phyloP scores from a whole-genome alignment of 2,113 vertebrate species.

The Clarias macrocephalus region DNA sequence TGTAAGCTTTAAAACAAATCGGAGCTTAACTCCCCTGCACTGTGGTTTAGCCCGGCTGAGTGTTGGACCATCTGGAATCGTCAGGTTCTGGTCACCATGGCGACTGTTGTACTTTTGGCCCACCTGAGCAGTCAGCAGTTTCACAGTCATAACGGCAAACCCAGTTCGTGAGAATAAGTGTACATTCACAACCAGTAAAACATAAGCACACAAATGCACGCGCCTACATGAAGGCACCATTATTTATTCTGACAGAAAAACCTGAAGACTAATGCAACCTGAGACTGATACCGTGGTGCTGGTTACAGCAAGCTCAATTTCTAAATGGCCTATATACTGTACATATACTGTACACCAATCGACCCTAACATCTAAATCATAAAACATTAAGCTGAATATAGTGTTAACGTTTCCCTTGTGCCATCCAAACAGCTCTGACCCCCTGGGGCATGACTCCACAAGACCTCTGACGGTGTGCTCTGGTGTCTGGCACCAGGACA shows the following conservation, averaged over 20 bases:
- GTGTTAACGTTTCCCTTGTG: no score
- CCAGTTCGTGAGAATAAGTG: constrained; percentile 31
- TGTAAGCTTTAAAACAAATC: constrained; percentile 22
- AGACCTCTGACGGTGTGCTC: no score
- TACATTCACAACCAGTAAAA: not conserved
- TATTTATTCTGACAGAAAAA: not conserved
- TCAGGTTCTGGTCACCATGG: constrained; percentile 60
- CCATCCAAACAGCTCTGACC: no score
- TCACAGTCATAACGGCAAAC: constrained; percentile 40
- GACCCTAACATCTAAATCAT: no score
- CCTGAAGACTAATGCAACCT: constrained; percentile 3
- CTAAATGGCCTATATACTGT: not conserved
- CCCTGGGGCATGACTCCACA: no score
- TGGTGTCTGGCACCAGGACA: no score
- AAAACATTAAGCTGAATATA: no score
- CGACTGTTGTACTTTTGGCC: constrained; percentile 49
- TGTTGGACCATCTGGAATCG: constrained; percentile 39
- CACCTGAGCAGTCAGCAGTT: constrained; percentile 61
- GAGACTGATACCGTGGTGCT: constrained; percentile 1
- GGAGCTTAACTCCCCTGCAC: constrained; percentile 19
- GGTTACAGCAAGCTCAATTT: not conserved
- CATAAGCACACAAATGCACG: not conserved
- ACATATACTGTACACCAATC: not conserved
- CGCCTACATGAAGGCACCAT: not conserved
- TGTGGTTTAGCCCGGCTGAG: constrained; percentile 22